Base-by-base conservation (phyloP, 2,888 invertebrate species). In the Lacanobia wlatinum region DNA sequence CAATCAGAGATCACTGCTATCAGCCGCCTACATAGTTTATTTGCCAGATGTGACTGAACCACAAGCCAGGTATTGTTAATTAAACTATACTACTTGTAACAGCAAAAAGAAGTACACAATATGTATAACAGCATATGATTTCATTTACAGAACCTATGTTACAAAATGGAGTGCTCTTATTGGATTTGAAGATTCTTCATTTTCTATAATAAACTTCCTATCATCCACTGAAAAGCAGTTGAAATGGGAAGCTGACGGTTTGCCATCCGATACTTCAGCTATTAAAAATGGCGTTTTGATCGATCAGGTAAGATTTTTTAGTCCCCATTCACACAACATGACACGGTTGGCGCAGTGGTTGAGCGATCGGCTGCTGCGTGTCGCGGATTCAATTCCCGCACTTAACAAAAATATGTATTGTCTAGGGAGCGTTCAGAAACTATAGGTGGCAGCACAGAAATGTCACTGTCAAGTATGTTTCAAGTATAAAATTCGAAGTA, bases 171-270 rank as follows among this genome's bases (percentile, higher is more conserved):
- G 90, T 91, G 90, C 95, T 75, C 91, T 93, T 78, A 94, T 94
- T 88, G 96, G 93, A 28, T 94, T 94, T 64, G 91, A 92, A 6
- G 93, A 93, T 62, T 50, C 88, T 0, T 85, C 91, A 0, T 96
- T 96, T 82, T 94, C 95, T 8, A 90, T 95, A 1, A 92, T 94
- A 40, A 94, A 95, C 83, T 95, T 96, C 82, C 84, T 96, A 52
- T 91, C 93, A 0, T 87, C 91, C 0, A 88, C 94, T 21, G 96
- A 96, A 80, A 98, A 98, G 86, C 97, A 98, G 87, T 92, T 99
- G 63, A 97, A 97, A 82, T 99, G 99, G 99, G 98, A 98, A 89
- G 97, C 97, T 0, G 98, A 98, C 89, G 98, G 99, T 0, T 94
- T 99, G 9, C 98, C 98, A 0, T 97, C 97, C 0, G 98, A 98